phyloP scores from a whole-genome alignment of 2,888 invertebrate species.

The Leucania comma region DNA sequence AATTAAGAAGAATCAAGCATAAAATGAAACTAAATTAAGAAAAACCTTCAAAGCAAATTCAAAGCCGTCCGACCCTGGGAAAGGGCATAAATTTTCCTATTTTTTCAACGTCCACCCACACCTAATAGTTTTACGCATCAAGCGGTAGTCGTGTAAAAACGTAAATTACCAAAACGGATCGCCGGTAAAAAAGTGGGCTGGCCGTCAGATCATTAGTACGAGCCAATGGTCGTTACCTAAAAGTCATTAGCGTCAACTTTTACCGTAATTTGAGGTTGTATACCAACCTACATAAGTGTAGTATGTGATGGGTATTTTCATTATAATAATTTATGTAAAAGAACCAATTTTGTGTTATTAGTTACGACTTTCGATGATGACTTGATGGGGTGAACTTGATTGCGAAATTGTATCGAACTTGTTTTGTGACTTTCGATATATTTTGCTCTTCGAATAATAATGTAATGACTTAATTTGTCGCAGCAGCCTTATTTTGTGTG shows the following conservation, averaged over 20 bases:
- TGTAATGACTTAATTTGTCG: constrained; percentile 55
- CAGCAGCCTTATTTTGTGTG: constrained; percentile 14
- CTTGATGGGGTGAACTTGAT: constrained; percentile 73
- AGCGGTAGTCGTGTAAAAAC: constrained; percentile 80
- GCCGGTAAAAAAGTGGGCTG: constrained; percentile 88
- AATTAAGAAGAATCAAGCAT: constrained; percentile 25
- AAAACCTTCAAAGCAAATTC: constrained; percentile 33
- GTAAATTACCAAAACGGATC: constrained; percentile 87
- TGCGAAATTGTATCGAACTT: constrained; percentile 71
- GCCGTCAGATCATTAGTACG: constrained; percentile 85
- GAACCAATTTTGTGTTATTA: constrained; percentile 86
- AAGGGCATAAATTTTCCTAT: constrained; percentile 64
- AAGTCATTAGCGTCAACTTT: constrained; percentile 90
- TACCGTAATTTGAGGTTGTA: constrained; percentile 86
- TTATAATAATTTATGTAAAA: constrained; percentile 85
- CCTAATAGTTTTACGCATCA: constrained; percentile 74
- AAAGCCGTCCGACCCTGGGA: constrained; percentile 34
- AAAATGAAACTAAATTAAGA: constrained; percentile 40
- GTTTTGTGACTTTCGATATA: constrained; percentile 59
- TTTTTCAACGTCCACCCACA: constrained; percentile 65
- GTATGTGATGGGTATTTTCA: constrained; percentile 74
- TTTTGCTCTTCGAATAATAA: constrained; percentile 42
- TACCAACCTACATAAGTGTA: constrained; percentile 68
- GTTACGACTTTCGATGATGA: constrained; percentile 75
- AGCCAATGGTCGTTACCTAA: constrained; percentile 90